Evolutionary conservation across 2,888 invertebrate species (phyloP), one percentile per base, ranked within the genome.

Genomic region (Amblyjoppa proteus): DNA sequence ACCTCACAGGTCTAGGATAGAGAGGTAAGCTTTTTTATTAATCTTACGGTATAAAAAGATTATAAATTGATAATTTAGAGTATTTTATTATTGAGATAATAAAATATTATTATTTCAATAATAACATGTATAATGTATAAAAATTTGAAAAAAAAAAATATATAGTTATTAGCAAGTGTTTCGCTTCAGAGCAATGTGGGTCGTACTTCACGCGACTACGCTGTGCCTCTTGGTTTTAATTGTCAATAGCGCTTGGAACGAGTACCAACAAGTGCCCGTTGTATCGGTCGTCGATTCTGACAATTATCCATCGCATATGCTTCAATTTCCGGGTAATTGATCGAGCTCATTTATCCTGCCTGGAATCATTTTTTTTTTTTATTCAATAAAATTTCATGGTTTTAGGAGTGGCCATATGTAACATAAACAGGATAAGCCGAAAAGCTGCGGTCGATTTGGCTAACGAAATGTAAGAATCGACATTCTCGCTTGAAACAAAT

Each of bases 321-420:
- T 91, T 71, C 45, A 86, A 16, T 89, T 89, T 56, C 91, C 91
- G 20, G 90, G 89, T 90, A 86, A 88, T 69, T 2, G 3, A 11
- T 41, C 41, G 11, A 41, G 41, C 9, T 9, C 41, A 11, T 2
- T 41, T 11, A 41, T 41, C 11, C 2, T 41, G 41, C 11, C 7
- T 41, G 41, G 3, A 41, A 41, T 41, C 9, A 2, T 41, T 41
- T 11, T 11, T 41, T 11, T 11, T 41, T 41, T 41, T 11, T 2
- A 41, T 41, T 9, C 11, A 41, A 41, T 41, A 41, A 11, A 41
- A 41, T 41, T 9, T 41, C 4, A 7, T 77, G 6, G 28, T 85
- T 77, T 25, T 34, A 89, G 87, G 84, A 2, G 69, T 88, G 28
- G 87, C 87, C 2, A 78, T 89, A 61, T 88, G 88, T 71, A 89